These are phyloP conservation scores for Aptenodytes patagonicus DNA, from an alignment of 2,113 vertebrate species.

Conservation along the genomic window DNA sequence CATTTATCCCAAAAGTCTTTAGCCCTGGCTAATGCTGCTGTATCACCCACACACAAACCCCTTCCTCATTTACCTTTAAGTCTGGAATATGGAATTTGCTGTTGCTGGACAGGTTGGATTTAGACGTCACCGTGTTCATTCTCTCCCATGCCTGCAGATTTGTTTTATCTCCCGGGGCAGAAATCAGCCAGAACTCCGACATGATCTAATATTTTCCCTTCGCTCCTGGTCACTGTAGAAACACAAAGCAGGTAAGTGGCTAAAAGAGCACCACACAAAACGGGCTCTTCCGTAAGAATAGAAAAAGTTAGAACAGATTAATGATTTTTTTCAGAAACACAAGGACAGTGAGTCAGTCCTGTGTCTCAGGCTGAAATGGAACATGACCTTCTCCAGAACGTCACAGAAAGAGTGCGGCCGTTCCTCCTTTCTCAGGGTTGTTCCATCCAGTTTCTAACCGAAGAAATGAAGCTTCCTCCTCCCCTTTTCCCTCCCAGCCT, in stretches of 20 bases:
- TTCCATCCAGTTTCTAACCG: background rate
- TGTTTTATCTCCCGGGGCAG: slow-evolving; percentile 89
- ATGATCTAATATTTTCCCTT: slow-evolving; percentile 66
- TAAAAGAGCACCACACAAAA: background rate
- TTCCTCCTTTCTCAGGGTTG: background rate
- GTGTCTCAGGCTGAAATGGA: background rate
- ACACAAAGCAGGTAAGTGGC: slow-evolving; percentile 7
- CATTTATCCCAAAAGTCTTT: background rate
- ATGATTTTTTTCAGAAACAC: background rate
- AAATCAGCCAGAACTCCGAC: slow-evolving; percentile 93
- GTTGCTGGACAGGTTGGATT: slow-evolving; percentile 83
- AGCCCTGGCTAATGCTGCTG: background rate
- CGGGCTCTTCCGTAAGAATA: background rate
- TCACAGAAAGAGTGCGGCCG: background rate
- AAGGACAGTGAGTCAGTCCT: slow-evolving; percentile 3
- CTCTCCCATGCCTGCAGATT: slow-evolving; percentile 86
- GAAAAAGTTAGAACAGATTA: background rate
- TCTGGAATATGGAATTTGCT: slow-evolving; percentile 90
- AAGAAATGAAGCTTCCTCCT: background rate
- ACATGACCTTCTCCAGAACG: slow-evolving; percentile 50
- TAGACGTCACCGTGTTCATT: slow-evolving; percentile 83
- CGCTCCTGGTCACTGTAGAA: background rate
- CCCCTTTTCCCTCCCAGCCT: background rate
- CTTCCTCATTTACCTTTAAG: slow-evolving; percentile 82
- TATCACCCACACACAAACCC: background rate